A percentile compares a stretch with the other conserved stretches of the same genome.
Evolutionary conservation across 2,888 invertebrate genomes (phyloP).

Genomic region (Tuberolachnus salignus): DNA sequence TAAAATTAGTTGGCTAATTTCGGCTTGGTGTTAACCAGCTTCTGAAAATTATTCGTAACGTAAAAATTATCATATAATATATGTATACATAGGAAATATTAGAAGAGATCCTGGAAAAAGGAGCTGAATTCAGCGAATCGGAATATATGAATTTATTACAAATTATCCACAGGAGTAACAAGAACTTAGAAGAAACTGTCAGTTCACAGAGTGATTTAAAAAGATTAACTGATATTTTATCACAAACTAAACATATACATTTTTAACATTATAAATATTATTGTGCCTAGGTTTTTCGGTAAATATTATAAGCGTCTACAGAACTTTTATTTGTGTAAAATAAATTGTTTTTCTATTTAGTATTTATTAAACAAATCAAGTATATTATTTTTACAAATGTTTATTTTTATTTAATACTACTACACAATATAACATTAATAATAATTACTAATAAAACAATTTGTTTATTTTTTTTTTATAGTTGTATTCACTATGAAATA

Average conservation of each 20-base stretch:
- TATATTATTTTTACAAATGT: constrained; percentile 29
- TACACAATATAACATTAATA: too few relatives aligned
- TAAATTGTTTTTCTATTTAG: constrained; percentile 12
- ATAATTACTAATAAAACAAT: too few relatives aligned
- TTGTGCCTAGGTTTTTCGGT: neutral
- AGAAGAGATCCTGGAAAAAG: constrained; percentile 81
- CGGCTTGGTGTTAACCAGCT: too few relatives aligned
- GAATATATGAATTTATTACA: constrained; percentile 88
- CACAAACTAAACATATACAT: constrained; percentile 65
- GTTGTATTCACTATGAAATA: too few relatives aligned
- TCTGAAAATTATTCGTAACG: too few relatives aligned
- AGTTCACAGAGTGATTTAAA: constrained; percentile 70
- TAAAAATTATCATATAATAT: neutral
- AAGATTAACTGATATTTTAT: constrained; percentile 82
- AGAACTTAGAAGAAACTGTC: constrained; percentile 57
- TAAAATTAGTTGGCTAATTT: too few relatives aligned
- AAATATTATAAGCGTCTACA: neutral
- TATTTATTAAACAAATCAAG: constrained; percentile 28
- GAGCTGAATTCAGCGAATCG: constrained; percentile 83
- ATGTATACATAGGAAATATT: constrained; percentile 75
- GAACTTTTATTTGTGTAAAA: constrained; percentile 17
- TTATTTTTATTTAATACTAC: too few relatives aligned
- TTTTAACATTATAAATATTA: constrained; percentile 9
- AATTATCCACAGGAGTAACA: constrained; percentile 67
- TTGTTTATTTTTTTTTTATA: too few relatives aligned